A percentile compares a stretch with the other conserved stretches of the same genome.
Conservation (phyloP, 2,888 invertebrate genomes). For the Boloria selene region DNA sequence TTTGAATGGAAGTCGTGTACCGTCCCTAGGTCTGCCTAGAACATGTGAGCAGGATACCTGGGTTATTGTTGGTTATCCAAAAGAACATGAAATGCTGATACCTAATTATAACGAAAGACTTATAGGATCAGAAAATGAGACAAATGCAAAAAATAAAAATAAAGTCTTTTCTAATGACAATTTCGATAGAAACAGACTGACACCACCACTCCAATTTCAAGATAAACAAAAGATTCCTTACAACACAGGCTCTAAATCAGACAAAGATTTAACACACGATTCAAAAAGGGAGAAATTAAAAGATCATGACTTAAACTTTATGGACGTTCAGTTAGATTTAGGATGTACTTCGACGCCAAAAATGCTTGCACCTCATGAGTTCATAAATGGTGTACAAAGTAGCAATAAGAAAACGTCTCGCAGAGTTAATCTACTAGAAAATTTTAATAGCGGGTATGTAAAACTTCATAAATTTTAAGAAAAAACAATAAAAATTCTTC, state of each 20-base stretch:
- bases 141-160: conserved; percentile 54
- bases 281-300: conserved; percentile 77
- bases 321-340: conserved; percentile 69
- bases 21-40: conserved; percentile 71
- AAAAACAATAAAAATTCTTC: background rate
- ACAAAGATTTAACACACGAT: conserved; percentile 68
- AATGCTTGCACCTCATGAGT: conserved; percentile 73
- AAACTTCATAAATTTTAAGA: conserved; percentile 1
- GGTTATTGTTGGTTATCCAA: conserved; percentile 72
- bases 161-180: conserved; percentile 50
- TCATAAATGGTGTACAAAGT: conserved; percentile 55
- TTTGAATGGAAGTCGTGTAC: conserved; percentile 69
- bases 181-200: conserved; percentile 60
- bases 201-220: conserved; percentile 77
- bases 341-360: conserved; percentile 79
- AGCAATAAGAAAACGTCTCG: conserved; percentile 59
- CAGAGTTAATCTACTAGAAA: conserved; percentile 65
- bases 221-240: conserved; percentile 68
- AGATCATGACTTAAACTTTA: conserved; percentile 67
- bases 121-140: conserved; percentile 57
- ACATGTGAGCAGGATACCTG: conserved; percentile 67
- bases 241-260: conserved; percentile 60
- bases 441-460: conserved; percentile 73
- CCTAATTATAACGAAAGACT: conserved; percentile 73
- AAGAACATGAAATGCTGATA: conserved; percentile 67